phyloP scores from a whole-genome alignment of 2,888 invertebrate genomes.

The Acronicta aceris region DNA sequence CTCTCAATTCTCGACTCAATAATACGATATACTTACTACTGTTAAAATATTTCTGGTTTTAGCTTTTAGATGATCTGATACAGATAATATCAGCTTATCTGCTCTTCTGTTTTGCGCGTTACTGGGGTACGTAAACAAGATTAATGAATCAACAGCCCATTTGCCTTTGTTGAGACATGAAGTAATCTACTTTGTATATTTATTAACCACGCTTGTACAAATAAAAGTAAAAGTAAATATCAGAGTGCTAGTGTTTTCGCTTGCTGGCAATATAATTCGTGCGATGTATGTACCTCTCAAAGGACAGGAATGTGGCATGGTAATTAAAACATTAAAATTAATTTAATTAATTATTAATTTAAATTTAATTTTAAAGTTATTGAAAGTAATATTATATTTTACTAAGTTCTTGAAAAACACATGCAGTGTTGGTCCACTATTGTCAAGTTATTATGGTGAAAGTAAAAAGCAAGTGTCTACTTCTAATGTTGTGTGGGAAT shows the following conservation, averaged over 20 bases:
- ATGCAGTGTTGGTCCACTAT: constrained; percentile 10
- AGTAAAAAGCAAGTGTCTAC: constrained; percentile 46
- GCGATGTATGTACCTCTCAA: constrained; percentile 14
- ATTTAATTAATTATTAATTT: no score
- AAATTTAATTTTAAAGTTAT: no score
- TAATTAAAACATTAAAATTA: no score
- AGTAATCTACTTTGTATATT: constrained; percentile 19
- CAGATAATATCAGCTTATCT: constrained; percentile 28
- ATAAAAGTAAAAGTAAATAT: constrained; percentile 35
- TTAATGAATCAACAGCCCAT: constrained; percentile 37
- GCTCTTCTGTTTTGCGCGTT: constrained; percentile 13
- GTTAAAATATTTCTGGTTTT: constrained; percentile 18
- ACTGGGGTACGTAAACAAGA: constrained; percentile 22
- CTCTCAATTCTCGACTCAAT: neutral
- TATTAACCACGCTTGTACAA: constrained; percentile 16
- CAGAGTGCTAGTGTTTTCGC: constrained; percentile 22
- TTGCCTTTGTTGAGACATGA: constrained; percentile 18
- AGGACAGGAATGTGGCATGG: neutral
- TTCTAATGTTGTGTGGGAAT: constrained; percentile 49
- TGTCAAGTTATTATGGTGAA: constrained; percentile 49
- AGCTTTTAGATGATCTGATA: constrained; percentile 12
- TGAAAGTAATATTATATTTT: neutral
- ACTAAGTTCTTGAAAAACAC: constrained; percentile 4
- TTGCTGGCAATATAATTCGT: constrained; percentile 41
- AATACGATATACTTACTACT: no score